Evolutionary conservation across 2,113 vertebrate genomes (phyloP).

Genomic region (Brachypodius melanocephalos): DNA sequence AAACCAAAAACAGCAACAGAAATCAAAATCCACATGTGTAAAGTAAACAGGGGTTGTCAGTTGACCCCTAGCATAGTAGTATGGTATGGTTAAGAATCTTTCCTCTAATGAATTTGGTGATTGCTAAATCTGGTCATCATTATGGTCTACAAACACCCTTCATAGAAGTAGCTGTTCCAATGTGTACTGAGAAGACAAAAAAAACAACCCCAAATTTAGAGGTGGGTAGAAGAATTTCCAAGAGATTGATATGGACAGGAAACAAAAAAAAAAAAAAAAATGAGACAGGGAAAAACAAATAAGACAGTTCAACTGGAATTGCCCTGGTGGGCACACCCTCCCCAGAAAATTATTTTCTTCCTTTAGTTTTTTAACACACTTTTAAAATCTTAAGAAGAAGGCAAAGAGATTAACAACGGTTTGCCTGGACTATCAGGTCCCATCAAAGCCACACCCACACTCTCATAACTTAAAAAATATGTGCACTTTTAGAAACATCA

Average conservation of each 20-base stretch:
- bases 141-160: neutral
- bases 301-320: neutral
- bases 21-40: neutral
- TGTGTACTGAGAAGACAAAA: neutral
- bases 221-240: neutral
- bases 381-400: neutral
- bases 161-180: neutral
- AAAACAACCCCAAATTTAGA: neutral
- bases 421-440: neutral
- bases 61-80: neutral
- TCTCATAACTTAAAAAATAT: neutral
- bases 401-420: neutral
- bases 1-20: neutral
- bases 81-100: neutral
- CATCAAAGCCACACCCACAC: neutral
- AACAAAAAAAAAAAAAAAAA: neutral
- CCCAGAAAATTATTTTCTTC: neutral
- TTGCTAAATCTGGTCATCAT: neutral
- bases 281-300: neutral
- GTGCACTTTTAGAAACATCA: neutral
- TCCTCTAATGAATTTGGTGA: neutral
- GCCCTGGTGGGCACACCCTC: neutral
- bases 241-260: neutral
- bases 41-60: neutral
- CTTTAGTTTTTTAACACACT: fast-evolving